Evolutionary conservation across 2,888 invertebrate genomes (phyloP), one percentile per base, ranked within the genome.

Genomic region (Amphipoea lucens): DNA sequence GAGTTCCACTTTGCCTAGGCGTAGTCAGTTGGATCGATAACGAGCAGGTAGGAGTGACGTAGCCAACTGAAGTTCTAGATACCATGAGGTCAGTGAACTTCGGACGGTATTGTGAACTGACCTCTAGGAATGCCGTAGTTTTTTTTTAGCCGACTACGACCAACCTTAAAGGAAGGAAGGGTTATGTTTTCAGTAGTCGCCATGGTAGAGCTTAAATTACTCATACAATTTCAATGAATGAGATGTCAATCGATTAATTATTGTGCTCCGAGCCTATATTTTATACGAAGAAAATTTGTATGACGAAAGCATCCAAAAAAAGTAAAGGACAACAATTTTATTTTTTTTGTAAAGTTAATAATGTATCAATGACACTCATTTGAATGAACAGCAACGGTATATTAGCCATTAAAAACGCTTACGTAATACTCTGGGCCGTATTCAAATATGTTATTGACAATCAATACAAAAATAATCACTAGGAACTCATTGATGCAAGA

Each of bases 11-110:
- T 69, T 82, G 75, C 79, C 82, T 79, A 89, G 81, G 78, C 81
- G 81, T 80, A 87, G 86, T 78, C 83, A 87, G 85, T 77, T 82
- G 87, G 90, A 92, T 92, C 92, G 85, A 92, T 92, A 91, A 74
- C 79, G 78, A 87, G 76, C 83, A 87, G 86, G 84, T 82, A 76
- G 72, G 68, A 78, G 69, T 85, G 72, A 82, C 82, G 82, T 83
- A 87, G 81, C 70, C 74, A 80, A 74, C 74, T 74, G 81, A 83
- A 86, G 84, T 87, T 81, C 86, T 83, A 83, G 87, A 87, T 86
- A 72, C 85, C 78, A 76, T 74, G 72, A 71, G 91, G 90, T 90
- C 91, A 88, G 73, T 82, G 90, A 92, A 90, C 92, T 88, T 88
- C 66, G 69, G 40, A 79, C 76, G 79, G 87, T 74, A 78, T 85